Percentiles rank a stretch among this genome's conserved stretches.
phyloP scores from a whole-genome alignment of 2,797 vertebrate genomes.

The Gephyroberyx darwinii region DNA sequence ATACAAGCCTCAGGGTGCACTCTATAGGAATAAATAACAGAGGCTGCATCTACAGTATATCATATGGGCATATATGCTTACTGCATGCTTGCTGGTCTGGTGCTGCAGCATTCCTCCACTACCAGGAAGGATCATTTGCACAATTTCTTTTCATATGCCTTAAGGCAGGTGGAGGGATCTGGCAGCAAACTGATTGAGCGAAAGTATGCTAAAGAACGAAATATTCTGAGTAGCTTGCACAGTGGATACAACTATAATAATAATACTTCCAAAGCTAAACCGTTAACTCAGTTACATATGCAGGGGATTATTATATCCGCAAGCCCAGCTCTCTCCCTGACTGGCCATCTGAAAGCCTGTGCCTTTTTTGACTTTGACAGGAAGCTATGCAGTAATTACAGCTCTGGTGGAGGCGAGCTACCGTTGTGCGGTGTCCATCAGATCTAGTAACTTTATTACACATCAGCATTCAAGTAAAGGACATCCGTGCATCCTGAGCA shows the following conservation, averaged over 20 bases:
- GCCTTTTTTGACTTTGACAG: slow-evolving; percentile 2
- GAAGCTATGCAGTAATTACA: slow-evolving; percentile 31
- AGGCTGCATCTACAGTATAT: slow-evolving; percentile 36
- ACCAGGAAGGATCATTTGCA: slow-evolving; percentile 24
- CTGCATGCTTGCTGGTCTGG: not conserved
- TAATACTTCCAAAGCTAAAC: slow-evolving; percentile 10
- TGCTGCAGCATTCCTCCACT: slow-evolving; percentile 3
- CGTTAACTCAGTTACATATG: slow-evolving; percentile 25
- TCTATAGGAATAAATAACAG: not conserved
- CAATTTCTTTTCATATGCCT: slow-evolving; percentile 15
- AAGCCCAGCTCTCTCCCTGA: too few species aligned
- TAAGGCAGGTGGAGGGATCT: slow-evolving; percentile 5
- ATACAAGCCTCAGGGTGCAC: not conserved
- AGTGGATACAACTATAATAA: not conserved
- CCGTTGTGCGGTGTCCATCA: slow-evolving; percentile 8
- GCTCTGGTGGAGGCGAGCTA: slow-evolving; percentile 1
- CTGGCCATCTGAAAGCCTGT: not conserved
- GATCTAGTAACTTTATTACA: slow-evolving; percentile 38
- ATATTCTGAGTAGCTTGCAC: not conserved
- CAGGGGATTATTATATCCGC: not conserved
- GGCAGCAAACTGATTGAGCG: slow-evolving; percentile 2
- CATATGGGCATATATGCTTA: slow-evolving; percentile 27
- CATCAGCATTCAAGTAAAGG: slow-evolving; percentile 28
- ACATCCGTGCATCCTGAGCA: not conserved
- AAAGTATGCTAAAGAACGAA: not conserved